These are phyloP conservation scores for Aporrectodea caliginosa DNA, from an alignment of 1,140 invertebrate genomes.

Conservation along the genomic window DNA sequence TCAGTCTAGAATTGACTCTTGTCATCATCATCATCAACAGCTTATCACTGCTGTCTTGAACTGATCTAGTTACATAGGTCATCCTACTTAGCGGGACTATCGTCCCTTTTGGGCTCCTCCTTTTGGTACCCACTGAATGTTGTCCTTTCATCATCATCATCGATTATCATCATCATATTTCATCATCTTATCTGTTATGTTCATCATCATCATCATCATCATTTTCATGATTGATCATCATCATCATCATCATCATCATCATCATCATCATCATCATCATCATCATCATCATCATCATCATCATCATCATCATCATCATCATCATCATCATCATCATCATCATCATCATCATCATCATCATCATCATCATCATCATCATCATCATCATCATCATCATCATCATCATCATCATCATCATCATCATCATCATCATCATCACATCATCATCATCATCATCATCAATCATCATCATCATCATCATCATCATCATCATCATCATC, in stretches of 20 bases:
- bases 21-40: too few species aligned
- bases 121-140: too few species aligned
- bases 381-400: background rate
- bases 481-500: constrained; percentile 6
- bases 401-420: background rate
- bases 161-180: background rate
- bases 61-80: too few species aligned
- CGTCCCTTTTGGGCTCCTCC: too few species aligned
- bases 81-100: too few species aligned
- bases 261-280: constrained; percentile 21
- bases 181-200: too few species aligned
- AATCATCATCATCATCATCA: constrained; percentile 10
- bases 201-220: background rate
- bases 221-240: background rate
- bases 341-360: constrained; percentile 2
- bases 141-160: too few species aligned
- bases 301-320: constrained; percentile 19
- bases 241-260: background rate
- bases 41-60: too few species aligned
- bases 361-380: too few species aligned
- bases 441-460: too few species aligned
- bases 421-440: background rate
- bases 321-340: constrained; percentile 25
- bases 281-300: constrained; percentile 19
- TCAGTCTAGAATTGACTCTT: too few species aligned